phyloP scores from a whole-genome alignment of 2,888 invertebrate species.

The Standfussiana lucernea region DNA sequence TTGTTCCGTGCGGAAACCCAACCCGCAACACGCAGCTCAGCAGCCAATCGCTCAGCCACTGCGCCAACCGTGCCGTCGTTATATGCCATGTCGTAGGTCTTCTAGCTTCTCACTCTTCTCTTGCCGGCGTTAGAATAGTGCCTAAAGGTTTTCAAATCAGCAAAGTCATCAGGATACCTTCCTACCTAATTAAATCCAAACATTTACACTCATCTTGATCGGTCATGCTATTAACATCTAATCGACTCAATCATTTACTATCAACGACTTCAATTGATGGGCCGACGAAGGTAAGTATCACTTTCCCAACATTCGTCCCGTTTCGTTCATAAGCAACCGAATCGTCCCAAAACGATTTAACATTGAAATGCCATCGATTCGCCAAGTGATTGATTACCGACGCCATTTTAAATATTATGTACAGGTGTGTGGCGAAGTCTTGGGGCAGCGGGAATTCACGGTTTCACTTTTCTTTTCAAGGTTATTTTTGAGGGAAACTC shows the following conservation, averaged over 20 bases:
- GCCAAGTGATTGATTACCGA: constrained; percentile 58
- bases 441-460: not conserved
- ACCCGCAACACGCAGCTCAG: not conserved
- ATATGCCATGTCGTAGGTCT: no score
- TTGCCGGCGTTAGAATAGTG: not conserved
- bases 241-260: constrained; percentile 1
- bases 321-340: constrained; percentile 36
- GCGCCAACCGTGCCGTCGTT: not conserved
- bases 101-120: not conserved
- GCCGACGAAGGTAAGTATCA: constrained; percentile 26
- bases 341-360: constrained; percentile 61
- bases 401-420: constrained; percentile 47
- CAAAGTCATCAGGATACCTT: not conserved
- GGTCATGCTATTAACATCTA: not conserved
- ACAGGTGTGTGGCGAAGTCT: constrained; percentile 24
- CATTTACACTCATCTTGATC: not conserved
- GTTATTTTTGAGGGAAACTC: not conserved
- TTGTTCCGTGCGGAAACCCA: not conserved
- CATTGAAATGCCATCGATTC: constrained; percentile 55
- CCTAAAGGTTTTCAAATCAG: not conserved
- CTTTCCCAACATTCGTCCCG: constrained; percentile 30
- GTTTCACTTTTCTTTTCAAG: not conserved
- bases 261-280: constrained; percentile 12
- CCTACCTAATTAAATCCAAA: not conserved
- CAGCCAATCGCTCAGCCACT: not conserved